These are phyloP conservation scores for Tenthredo scrophulariae DNA, from an alignment of 2,888 invertebrate species.

Conservation along the genomic window DNA sequence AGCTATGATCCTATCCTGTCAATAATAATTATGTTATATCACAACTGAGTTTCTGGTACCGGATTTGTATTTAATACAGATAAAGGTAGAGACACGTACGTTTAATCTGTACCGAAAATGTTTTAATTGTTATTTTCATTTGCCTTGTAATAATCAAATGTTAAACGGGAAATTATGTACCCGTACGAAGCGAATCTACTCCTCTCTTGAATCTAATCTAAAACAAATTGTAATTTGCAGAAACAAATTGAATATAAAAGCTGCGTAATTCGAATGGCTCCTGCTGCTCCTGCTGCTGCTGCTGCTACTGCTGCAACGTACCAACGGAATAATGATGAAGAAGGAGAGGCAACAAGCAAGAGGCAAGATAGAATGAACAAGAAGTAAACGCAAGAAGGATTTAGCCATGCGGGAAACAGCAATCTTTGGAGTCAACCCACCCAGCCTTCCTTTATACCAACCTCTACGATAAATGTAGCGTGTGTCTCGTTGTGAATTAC, in stretches of 20 bases:
- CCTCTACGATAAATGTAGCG: constrained; percentile 75
- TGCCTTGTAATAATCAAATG: constrained; percentile 40
- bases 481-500: constrained; percentile 69
- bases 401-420: constrained; percentile 74
- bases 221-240: constrained; percentile 76
- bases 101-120: constrained; percentile 30
- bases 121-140: constrained; percentile 36
- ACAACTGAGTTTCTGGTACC: background rate
- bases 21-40: constrained; percentile 9
- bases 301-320: constrained; percentile 67
- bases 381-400: constrained; percentile 62
- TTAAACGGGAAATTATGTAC: constrained; percentile 30
- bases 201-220: constrained; percentile 61
- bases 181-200: constrained; percentile 33
- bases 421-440: constrained; percentile 74
- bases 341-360: constrained; percentile 61
- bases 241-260: constrained; percentile 77
- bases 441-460: constrained; percentile 46
- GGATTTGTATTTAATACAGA: background rate
- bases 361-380: constrained; percentile 57
- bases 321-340: constrained; percentile 69
- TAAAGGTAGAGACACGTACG: background rate
- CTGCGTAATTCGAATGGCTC: constrained; percentile 75
- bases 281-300: constrained; percentile 68
- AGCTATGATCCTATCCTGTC: constrained; percentile 22